Percentiles rank a stretch among this genome's conserved stretches.
phyloP scores from a whole-genome alignment of 2,113 vertebrate species.

The Zosterops pallidus region DNA sequence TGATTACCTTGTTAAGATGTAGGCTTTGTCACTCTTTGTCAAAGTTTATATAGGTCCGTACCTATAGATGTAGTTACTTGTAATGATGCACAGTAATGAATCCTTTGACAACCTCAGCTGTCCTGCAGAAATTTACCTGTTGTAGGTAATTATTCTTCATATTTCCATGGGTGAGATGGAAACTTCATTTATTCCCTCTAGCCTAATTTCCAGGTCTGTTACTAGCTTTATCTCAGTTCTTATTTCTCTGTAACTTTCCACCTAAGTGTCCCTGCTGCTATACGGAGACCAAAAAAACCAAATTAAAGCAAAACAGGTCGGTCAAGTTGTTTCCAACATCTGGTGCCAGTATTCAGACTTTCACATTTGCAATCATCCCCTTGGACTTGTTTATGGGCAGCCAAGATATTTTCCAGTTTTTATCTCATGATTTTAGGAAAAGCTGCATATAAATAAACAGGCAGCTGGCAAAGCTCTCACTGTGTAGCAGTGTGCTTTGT shows the following conservation, averaged over 20 bases:
- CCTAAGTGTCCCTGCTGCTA: not conserved
- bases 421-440: constrained; percentile 35
- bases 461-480: constrained; percentile 15
- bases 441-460: constrained; percentile 2
- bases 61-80: not conserved
- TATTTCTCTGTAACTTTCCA: not conserved
- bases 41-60: not conserved
- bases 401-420: constrained; percentile 36
- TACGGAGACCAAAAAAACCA: not conserved
- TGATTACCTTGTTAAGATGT: not conserved
- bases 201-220: not conserved
- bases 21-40: not conserved
- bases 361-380: not conserved
- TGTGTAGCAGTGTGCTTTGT: not conserved
- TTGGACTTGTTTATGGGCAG: not conserved
- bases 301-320: not conserved
- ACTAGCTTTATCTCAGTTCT: not conserved
- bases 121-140: not conserved
- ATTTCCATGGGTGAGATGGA: not conserved
- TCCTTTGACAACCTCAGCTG: not conserved
- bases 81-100: not conserved
- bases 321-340: not conserved
- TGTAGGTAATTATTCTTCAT: not conserved
- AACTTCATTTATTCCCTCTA: not conserved
- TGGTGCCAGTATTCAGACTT: not conserved